phyloP scores from a whole-genome alignment of 2,797 vertebrate species.

The Onychomys arenicola region DNA sequence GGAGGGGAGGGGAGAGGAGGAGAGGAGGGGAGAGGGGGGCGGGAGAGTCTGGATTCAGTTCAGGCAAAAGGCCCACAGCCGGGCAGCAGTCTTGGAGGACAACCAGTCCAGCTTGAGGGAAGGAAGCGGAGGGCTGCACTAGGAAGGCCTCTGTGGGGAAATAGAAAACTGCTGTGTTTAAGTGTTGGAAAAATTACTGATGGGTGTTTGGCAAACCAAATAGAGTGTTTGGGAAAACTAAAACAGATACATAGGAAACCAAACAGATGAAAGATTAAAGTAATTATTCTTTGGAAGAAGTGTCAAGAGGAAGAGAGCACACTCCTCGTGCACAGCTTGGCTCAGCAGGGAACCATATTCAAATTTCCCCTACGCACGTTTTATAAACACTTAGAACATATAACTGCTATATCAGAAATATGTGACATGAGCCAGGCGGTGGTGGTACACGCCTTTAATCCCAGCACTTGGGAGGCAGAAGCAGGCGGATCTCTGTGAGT shows the following conservation, averaged over 20 bases:
- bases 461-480: background rate
- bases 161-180: constrained; percentile 15
- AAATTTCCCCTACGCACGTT: background rate
- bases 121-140: background rate
- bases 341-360: background rate
- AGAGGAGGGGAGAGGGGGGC: accelerated
- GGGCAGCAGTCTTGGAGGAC: background rate
- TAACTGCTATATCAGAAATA: background rate
- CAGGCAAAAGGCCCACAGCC: background rate
- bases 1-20: accelerated
- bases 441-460: background rate
- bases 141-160: background rate
- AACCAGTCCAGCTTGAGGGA: background rate
- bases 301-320: background rate
- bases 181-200: constrained; percentile 47
- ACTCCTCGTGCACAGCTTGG: background rate
- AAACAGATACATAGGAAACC: constrained; percentile 15
- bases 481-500: background rate
- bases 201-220: constrained; percentile 14
- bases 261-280: constrained; percentile 62
- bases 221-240: constrained; percentile 14
- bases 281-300: constrained; percentile 18
- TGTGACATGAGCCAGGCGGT: background rate
- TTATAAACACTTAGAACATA: background rate
- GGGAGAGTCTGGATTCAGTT: background rate